These are phyloP conservation scores for Brachypterus glaber DNA, from an alignment of 2,888 invertebrate genomes.

Conservation along the genomic window DNA sequence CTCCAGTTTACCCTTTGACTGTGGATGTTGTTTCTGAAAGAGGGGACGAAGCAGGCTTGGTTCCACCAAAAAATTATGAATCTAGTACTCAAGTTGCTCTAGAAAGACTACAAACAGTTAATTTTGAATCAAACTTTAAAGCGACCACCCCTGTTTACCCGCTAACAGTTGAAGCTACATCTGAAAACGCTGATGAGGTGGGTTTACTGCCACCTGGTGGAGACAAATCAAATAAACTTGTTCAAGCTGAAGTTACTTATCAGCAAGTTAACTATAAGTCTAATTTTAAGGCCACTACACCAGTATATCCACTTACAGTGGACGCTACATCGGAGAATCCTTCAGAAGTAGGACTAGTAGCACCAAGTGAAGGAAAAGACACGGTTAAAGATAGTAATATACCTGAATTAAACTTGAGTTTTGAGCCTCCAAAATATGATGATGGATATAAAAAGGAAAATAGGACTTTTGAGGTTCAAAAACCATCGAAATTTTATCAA, in stretches of 20 bases:
- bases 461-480: constrained; percentile 1
- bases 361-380: constrained; percentile 19
- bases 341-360: constrained; percentile 22
- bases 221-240: too few relatives aligned
- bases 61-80: not conserved
- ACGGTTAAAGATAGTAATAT: constrained; percentile 3
- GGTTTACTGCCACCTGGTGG: not conserved
- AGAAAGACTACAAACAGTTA: too few relatives aligned
- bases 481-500: constrained; percentile 26
- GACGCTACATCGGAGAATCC: constrained; percentile 26
- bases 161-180: constrained; percentile 25
- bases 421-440: constrained; percentile 12
- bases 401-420: constrained; percentile 12
- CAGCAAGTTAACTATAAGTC: constrained; percentile 23
- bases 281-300: constrained; percentile 28
- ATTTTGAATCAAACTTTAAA: constrained; percentile 25
- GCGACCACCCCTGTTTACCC: constrained; percentile 31
- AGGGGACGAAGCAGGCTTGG: not conserved
- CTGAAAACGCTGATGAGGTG: constrained; percentile 14
- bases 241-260: not conserved
- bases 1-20: constrained; percentile 28
- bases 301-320: constrained; percentile 29
- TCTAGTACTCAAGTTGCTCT: too few relatives aligned
- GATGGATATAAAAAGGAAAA: constrained; percentile 3
- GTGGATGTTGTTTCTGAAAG: not conserved